Base-by-base conservation (phyloP, 2,113 vertebrate genomes). In the Oncorhynchus nerka region DNA sequence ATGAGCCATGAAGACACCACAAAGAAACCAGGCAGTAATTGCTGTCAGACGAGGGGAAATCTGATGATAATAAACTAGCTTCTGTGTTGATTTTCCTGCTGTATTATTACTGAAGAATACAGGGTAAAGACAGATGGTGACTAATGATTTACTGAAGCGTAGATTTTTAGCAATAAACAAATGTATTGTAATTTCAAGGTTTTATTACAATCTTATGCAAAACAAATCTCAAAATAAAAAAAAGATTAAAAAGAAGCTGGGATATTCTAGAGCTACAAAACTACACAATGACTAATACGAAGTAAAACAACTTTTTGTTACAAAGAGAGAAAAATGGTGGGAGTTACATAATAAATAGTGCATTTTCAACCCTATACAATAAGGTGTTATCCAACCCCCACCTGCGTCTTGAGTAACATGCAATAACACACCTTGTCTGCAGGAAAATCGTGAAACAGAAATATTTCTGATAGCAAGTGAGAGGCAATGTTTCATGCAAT, bases 321-420 rank as follows among this genome's bases (percentile, higher is more conserved):
- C 67, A 84, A 76, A 77, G 77, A 51, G 75, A 30, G 48, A 22
- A 81, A 79, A 82, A 67, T n/a, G 77, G 39, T n/a, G 77, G 39
- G 76, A 77, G 81, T 75, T 45, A 81, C 81, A 82, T 78, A 91
- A 91, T 92, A 92, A 92, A 92, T 91, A 92, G 81, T 81, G 71
- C 34, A 62, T 48, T 75, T 45, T 75, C 75, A 87, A 80, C 76
- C 86, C 83, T 86, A 77, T 83, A 87, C 89, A 91, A 80, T 74
- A 85, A 77, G 84, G 65, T 70, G 77, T 84, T 84, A 75, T 11
- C 16, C 30, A 39, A 26, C 61, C 61, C 55, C 13, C 26, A 62
- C 1, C 30, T 45, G 13, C 71, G 62, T 32, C 73, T 72, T n/a
- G 1, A 71, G 64, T 51, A 80, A 87, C 81, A 84, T 81, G 76